phyloP scores from a whole-genome alignment of 2,113 vertebrate species.

The Carollia perspicillata region DNA sequence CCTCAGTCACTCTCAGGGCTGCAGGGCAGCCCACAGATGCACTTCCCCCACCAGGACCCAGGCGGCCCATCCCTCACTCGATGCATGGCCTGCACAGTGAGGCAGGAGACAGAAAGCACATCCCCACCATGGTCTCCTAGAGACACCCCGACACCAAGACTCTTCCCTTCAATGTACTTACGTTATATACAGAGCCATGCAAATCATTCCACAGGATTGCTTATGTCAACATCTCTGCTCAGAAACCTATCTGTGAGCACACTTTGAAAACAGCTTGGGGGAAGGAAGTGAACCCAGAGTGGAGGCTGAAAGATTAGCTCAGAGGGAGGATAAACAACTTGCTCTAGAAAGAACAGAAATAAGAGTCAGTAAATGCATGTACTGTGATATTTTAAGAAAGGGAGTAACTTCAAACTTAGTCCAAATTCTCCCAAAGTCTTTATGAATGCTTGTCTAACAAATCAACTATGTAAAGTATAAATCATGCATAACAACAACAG shows the following conservation, averaged over 20 bases:
- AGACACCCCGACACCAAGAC: background rate
- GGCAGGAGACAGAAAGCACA: background rate
- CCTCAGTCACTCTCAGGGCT: background rate
- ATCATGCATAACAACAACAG: background rate
- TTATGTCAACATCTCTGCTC: background rate
- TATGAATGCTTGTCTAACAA: constrained; percentile 34
- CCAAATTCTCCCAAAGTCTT: constrained; percentile 9
- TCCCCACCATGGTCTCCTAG: background rate
- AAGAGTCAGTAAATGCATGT: background rate
- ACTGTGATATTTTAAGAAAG: constrained; percentile 35
- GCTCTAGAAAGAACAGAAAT: background rate
- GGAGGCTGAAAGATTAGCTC: background rate
- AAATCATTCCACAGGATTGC: background rate
- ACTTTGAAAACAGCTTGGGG: background rate
- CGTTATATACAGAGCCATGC: rapidly evolving
- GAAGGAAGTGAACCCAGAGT: background rate
- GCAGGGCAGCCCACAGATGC: rapidly evolving
- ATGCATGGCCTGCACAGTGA: background rate
- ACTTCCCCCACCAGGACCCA: background rate
- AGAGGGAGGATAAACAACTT: background rate
- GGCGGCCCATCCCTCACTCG: rapidly evolving
- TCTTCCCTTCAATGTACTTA: background rate
- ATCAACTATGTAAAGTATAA: background rate
- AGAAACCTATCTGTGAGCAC: background rate
- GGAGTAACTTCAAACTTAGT: background rate